These are phyloP conservation scores for Apomyelois bistriatella DNA, from an alignment of 2,888 invertebrate species.

Conservation along the genomic window DNA sequence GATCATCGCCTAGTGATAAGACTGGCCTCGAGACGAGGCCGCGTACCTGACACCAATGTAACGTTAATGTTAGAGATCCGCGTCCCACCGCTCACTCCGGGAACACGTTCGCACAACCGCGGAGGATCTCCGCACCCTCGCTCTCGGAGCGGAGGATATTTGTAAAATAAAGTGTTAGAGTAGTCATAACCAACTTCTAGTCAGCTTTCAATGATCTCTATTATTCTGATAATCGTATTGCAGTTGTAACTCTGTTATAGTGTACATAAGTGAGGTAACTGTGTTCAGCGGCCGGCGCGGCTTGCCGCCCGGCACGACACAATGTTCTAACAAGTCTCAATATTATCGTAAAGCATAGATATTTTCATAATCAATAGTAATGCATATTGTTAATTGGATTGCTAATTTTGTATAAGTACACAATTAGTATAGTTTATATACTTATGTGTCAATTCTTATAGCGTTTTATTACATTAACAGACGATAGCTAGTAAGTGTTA, in stretches of 20 bases:
- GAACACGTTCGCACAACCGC: constrained; percentile 13
- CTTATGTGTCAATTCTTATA: constrained; percentile 82
- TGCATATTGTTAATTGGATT: constrained; percentile 75
- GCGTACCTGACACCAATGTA: constrained; percentile 73
- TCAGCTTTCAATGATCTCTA: constrained; percentile 77
- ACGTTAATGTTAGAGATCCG: constrained; percentile 36
- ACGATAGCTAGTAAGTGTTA: constrained; percentile 79
- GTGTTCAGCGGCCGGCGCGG: constrained; percentile 49
- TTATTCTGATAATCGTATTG: constrained; percentile 63
- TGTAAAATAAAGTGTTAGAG: constrained; percentile 63
- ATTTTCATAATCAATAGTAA: constrained; percentile 75
- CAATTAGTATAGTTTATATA: constrained; percentile 81
- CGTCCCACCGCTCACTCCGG: constrained; percentile 18
- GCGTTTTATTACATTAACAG: constrained; percentile 79
- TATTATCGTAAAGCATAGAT: constrained; percentile 65
- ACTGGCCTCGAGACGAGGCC: constrained; percentile 56
- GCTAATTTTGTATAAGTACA: constrained; percentile 79
- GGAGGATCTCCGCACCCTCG: constrained; percentile 18
- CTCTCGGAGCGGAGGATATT: constrained; percentile 25
- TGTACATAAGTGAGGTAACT: constrained; percentile 53
- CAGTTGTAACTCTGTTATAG: constrained; percentile 62
- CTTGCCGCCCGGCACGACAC: constrained; percentile 25
- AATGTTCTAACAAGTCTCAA: constrained; percentile 52
- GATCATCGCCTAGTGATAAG: constrained; percentile 47
- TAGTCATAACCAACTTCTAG: constrained; percentile 74